Evolutionary conservation across 2,888 invertebrate genomes (phyloP).

Genomic region (Herminia tarsipennalis): DNA sequence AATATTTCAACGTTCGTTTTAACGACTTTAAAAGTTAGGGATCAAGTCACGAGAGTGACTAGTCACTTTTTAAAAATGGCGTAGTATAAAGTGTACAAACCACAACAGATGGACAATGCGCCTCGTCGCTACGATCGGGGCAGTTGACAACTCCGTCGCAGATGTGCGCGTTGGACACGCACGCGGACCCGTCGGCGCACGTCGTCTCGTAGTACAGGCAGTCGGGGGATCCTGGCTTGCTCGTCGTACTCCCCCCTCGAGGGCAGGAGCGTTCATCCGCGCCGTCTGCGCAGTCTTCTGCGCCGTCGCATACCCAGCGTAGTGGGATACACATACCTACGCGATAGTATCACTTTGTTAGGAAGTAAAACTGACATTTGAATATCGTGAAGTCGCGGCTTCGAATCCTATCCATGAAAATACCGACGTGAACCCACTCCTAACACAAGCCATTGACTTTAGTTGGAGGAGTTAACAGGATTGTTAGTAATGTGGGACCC

Average conservation of each 20-base stretch:
- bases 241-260: conserved; percentile 15
- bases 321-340: conserved; percentile 91
- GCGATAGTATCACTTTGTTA: not conserved
- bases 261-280: conserved; percentile 89
- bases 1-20: too few relatives aligned
- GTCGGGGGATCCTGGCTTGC: too few relatives aligned
- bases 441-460: too few relatives aligned
- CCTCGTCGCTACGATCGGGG: conserved; percentile 90
- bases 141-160: conserved; percentile 92
- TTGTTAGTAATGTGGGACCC: too few relatives aligned
- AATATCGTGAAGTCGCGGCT: too few relatives aligned
- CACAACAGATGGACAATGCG: conserved; percentile 53
- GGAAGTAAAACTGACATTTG: too few relatives aligned
- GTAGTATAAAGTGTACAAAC: conserved; percentile 12
- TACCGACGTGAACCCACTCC: too few relatives aligned
- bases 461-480: too few relatives aligned
- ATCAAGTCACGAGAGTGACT: too few relatives aligned
- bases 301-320: conserved; percentile 93
- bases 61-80: too few relatives aligned
- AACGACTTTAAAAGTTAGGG: too few relatives aligned
- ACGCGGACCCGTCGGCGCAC: conserved; percentile 42
- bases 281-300: conserved; percentile 92
- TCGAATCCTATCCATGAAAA: too few relatives aligned
- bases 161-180: conserved; percentile 86
- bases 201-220: conserved; percentile 35